Evolutionary conservation across 2,797 vertebrate species (phyloP), one percentile per base, ranked within the genome.

Genomic region (Cygnus olor): DNA sequence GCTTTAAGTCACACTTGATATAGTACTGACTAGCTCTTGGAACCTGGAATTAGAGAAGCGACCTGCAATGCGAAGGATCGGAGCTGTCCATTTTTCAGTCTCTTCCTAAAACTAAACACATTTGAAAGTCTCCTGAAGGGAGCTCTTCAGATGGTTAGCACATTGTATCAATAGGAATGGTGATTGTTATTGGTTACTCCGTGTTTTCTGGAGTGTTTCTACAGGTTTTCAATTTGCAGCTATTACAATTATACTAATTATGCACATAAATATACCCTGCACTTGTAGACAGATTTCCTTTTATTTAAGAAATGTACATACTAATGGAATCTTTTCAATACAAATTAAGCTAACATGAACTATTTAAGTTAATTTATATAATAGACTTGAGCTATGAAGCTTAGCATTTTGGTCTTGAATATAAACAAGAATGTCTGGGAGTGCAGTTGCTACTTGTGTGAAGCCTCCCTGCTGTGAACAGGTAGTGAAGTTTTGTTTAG

Each of bases 211-310:
- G 36, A 64, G 28, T 73, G 10, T 90, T 80, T 71, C 68, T 94
- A 45, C 68, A 85, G 78, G 85, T 89, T 87, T 94, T 91, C 9
- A 40, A 91, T 96, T 90, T 93, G 72, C 68, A 90, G 71, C 83
- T 89, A 61, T 94, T 94, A 77, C 74, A 89, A 63, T 96, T 91
- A 72, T 40, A 44, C 53, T 94, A 91, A 96, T 94, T 95, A 85
- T 69, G 57, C 57, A 74, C 68, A 85, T 93, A 93, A 94, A 89
- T 80, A 51, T 54, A 92, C 73, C n/a, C 73, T 44, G 36, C 25
- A 58, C 64, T 80, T 54, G 60, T 61, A 68, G 78, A 61, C 42
- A 78, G 71, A 94, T 90, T 94, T 89, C 20, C 68, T 94, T 91
- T 93, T 87, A 68, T 94, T 94, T 94, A 89, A 95, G 80, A 81